Conservation (phyloP, 2,797 vertebrate species). For the Todus mexicanus region DNA sequence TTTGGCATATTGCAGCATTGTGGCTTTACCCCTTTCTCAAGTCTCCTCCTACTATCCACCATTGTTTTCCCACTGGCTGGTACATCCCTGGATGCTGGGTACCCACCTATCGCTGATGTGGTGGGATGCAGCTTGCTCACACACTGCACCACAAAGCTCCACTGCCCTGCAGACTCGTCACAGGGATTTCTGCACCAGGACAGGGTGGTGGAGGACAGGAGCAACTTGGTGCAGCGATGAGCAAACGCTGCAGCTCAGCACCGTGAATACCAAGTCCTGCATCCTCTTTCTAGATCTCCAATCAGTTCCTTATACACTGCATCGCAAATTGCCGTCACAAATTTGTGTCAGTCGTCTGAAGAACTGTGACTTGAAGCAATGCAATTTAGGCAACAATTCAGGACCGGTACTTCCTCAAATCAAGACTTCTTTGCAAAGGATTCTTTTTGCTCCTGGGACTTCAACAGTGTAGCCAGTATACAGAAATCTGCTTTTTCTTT, state of each 20-base stretch:
- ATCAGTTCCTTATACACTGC: background rate
- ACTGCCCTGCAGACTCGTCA: accelerated
- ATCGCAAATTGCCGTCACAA: background rate
- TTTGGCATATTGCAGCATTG: background rate
- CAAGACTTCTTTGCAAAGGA: background rate
- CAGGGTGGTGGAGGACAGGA: background rate
- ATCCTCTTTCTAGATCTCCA: background rate
- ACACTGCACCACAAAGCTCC: background rate
- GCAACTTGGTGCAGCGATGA: accelerated
- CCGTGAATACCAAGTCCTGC: background rate
- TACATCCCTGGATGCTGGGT: background rate
- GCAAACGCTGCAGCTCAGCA: background rate
- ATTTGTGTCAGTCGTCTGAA: background rate
- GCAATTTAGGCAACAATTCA: background rate
- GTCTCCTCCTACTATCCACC: background rate
- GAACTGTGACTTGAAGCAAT: background rate
- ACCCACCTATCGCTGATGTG: accelerated
- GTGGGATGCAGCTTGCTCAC: background rate
- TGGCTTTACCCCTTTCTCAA: background rate
- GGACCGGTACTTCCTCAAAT: background rate
- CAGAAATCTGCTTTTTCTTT: background rate
- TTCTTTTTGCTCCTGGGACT: background rate
- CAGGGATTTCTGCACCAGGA: background rate
- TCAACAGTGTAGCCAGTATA: background rate
- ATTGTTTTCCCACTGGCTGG: background rate